Base-by-base conservation (phyloP, 2,888 invertebrate species). In the Ommatoiulus sabulosus region DNA sequence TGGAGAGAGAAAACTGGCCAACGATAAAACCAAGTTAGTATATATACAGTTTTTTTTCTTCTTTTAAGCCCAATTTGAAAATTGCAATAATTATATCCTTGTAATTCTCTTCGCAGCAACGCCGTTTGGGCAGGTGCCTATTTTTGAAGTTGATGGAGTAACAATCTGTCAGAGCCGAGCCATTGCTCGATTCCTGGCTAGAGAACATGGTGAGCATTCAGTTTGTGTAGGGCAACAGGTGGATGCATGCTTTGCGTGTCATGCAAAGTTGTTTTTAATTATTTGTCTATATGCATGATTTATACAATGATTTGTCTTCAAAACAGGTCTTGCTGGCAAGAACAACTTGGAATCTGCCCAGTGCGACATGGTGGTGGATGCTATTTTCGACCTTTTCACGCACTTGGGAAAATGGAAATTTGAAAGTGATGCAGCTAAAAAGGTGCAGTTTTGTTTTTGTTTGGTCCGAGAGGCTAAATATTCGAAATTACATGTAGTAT, bases 1-100 rank as follows among this genome's bases (percentile, higher is more conserved):
- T 94, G 90, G 93, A 93, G 10, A 93, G 93, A 90, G 94, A 94
- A 44, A 87, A 90, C 35, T 91, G 91, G 91, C 89, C 90, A 10
- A 88, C 85, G 44, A 86, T 89, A 12, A 91, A 91, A 89, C 88
- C 89, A 44, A 89, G 91, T 90, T 90, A 89, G 89, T 90, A 84
- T 12, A 24, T 80, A 10, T 44, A 85, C 5, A 44, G 35, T 35
- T 0, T 35, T 35, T 35, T 35, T 35, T 35, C 35, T 35, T 35
- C 35, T 35, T 35, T 2, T 35, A 35, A 35, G 35, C 35, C 2
- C 35, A 35, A 35, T 35, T 35, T 35, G 35, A 35, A 35, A 35
- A 35, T 35, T 35, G 35, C 80, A 80, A 80, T 84, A 20, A 24
- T 43, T 44, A 44, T 17, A 20, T 44, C 3, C 12, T 86, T 44